A percentile compares a stretch with the other conserved stretches of the same genome.
These are phyloP conservation scores for Ctenodactylus gundi DNA, from an alignment of 2,113 vertebrate species.

Conservation along the genomic window DNA sequence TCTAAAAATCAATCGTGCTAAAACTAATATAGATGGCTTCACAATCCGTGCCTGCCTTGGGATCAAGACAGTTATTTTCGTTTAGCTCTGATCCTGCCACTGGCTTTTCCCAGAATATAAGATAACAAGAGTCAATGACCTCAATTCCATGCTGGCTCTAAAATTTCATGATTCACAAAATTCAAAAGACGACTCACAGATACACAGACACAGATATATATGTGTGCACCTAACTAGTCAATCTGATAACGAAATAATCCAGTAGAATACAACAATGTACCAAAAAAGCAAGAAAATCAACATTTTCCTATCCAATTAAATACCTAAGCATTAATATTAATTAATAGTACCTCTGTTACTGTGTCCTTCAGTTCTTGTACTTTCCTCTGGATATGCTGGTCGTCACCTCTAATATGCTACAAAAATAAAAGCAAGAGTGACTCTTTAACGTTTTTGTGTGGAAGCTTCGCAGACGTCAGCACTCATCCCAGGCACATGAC, in stretches of 20 bases:
- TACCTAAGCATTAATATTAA: background rate
- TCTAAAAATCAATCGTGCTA: background rate
- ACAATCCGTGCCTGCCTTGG: background rate
- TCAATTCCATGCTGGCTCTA: background rate
- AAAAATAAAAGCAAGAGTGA: slow-evolving; percentile 23
- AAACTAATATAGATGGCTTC: background rate
- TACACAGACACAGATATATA: background rate
- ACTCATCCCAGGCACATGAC: background rate
- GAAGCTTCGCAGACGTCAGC: background rate
- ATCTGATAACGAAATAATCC: background rate
- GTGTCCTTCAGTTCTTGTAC: slow-evolving; percentile 81
- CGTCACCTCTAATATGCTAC: background rate
- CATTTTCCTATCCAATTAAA: background rate
- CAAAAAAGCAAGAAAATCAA: background rate
- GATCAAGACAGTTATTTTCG: background rate
- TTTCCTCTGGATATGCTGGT: slow-evolving; percentile 75
- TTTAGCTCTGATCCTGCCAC: background rate
- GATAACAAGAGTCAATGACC: background rate
- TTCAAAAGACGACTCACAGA: background rate
- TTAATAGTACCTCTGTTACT: slow-evolving; percentile 79
- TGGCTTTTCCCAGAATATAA: background rate
- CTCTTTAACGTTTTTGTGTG: background rate
- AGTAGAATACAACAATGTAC: background rate
- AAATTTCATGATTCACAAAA: background rate
- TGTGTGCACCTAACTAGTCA: background rate